phyloP scores from a whole-genome alignment of 2,797 vertebrate genomes.

The Percopsis omiscomaycus region DNA sequence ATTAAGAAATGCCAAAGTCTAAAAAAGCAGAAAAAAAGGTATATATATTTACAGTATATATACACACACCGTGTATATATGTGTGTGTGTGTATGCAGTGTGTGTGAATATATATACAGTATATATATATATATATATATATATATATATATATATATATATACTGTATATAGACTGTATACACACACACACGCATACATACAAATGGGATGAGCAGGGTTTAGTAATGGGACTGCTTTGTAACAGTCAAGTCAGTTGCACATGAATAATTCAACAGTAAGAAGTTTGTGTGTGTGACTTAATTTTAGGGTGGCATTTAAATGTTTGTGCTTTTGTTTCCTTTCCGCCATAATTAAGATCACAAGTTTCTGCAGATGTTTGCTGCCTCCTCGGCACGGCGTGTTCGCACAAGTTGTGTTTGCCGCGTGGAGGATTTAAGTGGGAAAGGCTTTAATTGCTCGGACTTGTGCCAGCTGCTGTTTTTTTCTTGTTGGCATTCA shows the following conservation, averaged over 20 bases:
- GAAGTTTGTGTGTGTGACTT: constrained; percentile 49
- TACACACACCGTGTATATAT: not conserved
- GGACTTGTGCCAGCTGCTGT: constrained; percentile 20
- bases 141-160: too few species aligned
- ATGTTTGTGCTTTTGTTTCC: constrained; percentile 11
- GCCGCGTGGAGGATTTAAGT: constrained; percentile 21
- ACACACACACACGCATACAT: not conserved
- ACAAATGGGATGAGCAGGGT: constrained; percentile 23
- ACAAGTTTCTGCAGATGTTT: constrained; percentile 49
- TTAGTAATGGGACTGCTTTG: constrained; percentile 21
- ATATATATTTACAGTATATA: not conserved
- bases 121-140: too few species aligned
- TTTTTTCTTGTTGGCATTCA: constrained; percentile 37
- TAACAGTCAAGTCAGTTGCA: constrained; percentile 47
- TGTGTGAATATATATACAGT: too few species aligned
- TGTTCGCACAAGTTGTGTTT: constrained; percentile 24
- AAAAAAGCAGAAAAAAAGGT: constrained; percentile 38
- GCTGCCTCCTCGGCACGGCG: constrained; percentile 24
- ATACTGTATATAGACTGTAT: not conserved
- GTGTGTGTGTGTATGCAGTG: not conserved
- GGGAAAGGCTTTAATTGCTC: constrained; percentile 47
- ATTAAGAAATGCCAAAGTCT: constrained; percentile 52
- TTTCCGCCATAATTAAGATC: constrained; percentile 40
- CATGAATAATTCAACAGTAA: constrained; percentile 65
- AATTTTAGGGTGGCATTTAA: constrained; percentile 41